A percentile compares a stretch with the other conserved stretches of the same genome.
Evolutionary conservation across 2,888 invertebrate genomes (phyloP).

Genomic region (Spilosoma lubricipeda): DNA sequence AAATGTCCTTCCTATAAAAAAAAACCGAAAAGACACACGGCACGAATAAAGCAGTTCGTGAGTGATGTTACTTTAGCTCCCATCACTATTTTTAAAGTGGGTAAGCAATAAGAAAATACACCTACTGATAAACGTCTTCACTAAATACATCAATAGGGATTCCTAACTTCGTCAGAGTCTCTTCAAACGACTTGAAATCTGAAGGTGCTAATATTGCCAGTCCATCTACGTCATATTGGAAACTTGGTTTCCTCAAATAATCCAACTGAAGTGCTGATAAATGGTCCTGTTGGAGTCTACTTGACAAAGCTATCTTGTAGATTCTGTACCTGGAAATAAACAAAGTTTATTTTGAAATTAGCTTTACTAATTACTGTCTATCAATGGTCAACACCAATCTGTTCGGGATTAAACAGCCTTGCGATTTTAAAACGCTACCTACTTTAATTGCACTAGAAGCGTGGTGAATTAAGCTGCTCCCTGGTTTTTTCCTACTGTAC

Average conservation of each 20-base stretch:
- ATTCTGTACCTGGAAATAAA: slow-evolving; percentile 65
- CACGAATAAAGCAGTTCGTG: too few relatives aligned
- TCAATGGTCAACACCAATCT: too few relatives aligned
- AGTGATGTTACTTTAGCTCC: not conserved
- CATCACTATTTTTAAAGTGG: not conserved
- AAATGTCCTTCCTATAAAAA: too few relatives aligned
- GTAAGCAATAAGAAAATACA: slow-evolving; percentile 19
- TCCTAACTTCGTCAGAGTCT: slow-evolving; percentile 55
- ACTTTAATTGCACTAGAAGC: too few relatives aligned
- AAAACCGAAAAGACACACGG: not conserved
- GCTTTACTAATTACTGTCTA: not conserved
- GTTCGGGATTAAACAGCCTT: too few relatives aligned
- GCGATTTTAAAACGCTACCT: too few relatives aligned
- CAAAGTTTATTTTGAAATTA: not conserved
- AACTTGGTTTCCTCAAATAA: slow-evolving; percentile 67
- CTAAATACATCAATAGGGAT: slow-evolving; percentile 60
- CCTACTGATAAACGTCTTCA: slow-evolving; percentile 73
- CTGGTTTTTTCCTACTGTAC: too few relatives aligned
- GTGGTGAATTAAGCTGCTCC: too few relatives aligned
- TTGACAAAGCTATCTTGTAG: slow-evolving; percentile 63
- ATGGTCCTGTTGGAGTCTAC: slow-evolving; percentile 58
- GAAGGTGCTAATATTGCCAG: slow-evolving; percentile 72
- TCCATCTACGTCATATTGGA: slow-evolving; percentile 61
- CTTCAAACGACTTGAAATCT: slow-evolving; percentile 71
- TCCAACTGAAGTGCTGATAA: slow-evolving; percentile 58